phyloP scores from a whole-genome alignment of 2,888 invertebrate genomes.

The Pilophorus perplexus region DNA sequence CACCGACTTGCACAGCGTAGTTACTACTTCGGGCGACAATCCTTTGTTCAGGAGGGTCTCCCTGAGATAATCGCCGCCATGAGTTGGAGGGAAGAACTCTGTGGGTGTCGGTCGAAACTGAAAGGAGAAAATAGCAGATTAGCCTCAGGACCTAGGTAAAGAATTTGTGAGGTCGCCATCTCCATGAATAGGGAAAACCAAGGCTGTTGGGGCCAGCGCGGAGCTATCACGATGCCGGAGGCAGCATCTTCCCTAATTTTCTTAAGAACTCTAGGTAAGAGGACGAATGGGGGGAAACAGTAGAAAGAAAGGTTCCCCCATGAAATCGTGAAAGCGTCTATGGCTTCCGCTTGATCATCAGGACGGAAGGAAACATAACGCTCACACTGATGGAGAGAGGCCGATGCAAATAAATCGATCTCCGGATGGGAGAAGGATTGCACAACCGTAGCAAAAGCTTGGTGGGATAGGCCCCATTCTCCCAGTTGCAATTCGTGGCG shows the following conservation, averaged over 20 bases:
- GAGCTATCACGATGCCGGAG: neutral
- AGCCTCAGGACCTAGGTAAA: neutral
- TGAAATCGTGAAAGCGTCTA: neutral
- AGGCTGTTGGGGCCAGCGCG: neutral
- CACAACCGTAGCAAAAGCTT: neutral
- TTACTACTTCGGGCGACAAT: neutral
- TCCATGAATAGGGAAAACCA: neutral
- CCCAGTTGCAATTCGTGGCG: neutral
- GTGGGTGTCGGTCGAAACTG: neutral
- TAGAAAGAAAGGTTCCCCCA: neutral
- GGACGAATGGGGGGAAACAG: neutral
- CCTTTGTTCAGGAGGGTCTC: neutral
- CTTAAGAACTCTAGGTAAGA: neutral
- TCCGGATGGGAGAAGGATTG: neutral
- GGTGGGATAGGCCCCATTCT: neutral
- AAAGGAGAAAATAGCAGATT: neutral
- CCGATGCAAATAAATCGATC: neutral
- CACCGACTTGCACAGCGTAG: neutral
- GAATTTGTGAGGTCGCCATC: neutral
- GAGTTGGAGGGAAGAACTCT: neutral
- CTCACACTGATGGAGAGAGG: neutral
- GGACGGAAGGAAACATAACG: neutral
- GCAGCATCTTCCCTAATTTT: neutral
- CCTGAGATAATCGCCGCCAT: constrained; percentile 1
- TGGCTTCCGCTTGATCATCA: neutral